Evolutionary conservation across 37 sponge, comb jelly and placozoan species (phyloP).

Genomic region (Hormiphora californensis): DNA sequence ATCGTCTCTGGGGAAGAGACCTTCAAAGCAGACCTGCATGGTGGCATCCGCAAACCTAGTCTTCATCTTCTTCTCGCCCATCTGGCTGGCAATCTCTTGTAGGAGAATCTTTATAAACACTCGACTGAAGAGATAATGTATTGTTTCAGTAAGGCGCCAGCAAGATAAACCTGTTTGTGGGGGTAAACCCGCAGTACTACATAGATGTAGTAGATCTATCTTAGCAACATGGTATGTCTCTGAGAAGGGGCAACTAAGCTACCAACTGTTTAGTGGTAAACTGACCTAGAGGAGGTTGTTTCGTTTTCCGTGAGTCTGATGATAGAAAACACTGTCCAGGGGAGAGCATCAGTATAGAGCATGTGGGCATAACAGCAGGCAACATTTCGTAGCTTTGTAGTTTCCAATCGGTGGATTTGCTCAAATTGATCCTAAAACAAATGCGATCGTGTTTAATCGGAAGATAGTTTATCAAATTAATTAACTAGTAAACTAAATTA

Average conservation of each 20-base stretch:
- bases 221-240: too few species aligned
- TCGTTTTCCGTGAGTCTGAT: constrained; percentile 94
- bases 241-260: background rate
- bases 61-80: constrained; percentile 85
- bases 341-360: constrained; percentile 89
- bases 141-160: background rate
- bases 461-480: background rate
- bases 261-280: background rate
- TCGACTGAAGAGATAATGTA: constrained; percentile 67
- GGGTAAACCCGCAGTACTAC: background rate
- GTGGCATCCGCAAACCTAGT: constrained; percentile 82
- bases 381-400: constrained; percentile 92
- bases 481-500: background rate
- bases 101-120: constrained; percentile 98
- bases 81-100: constrained; percentile 90
- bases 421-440: constrained; percentile 61
- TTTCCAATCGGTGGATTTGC: constrained; percentile 90
- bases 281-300: constrained; percentile 88
- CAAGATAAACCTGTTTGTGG: background rate
- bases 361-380: constrained; percentile 87
- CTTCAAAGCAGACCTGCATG: constrained; percentile 74
- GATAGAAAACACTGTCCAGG: constrained; percentile 86
- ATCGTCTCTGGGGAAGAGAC: constrained; percentile 83
- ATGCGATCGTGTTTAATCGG: too few species aligned
- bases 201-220: too few species aligned